phyloP scores from a whole-genome alignment of 1,140 invertebrate genomes.

The Scaptomyza hsui region DNA sequence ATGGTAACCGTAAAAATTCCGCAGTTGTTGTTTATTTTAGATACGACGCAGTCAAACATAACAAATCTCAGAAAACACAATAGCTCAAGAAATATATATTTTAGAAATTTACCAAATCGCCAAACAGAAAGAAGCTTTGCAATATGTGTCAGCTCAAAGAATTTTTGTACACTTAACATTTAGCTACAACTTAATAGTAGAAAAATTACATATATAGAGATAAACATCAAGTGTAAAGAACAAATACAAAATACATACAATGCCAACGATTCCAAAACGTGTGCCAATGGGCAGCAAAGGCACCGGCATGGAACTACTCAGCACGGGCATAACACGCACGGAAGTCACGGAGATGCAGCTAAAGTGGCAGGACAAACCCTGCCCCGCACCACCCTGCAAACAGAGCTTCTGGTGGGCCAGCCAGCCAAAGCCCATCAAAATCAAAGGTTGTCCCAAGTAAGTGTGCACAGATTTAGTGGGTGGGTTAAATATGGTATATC shows the following conservation, averaged over 20 bases:
- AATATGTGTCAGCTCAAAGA: conserved; percentile 58
- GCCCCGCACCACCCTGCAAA: conserved; percentile 75
- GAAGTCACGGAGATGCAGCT: conserved; percentile 77
- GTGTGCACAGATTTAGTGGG: conserved; percentile 43
- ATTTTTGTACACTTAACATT: conserved; percentile 58
- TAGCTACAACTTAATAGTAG: conserved; percentile 19
- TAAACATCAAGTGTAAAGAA: conserved; percentile 37
- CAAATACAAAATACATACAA: conserved; percentile 25
- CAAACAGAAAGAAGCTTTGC: not conserved
- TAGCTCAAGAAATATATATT: conserved; percentile 9
- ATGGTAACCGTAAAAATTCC: conserved; percentile 71
- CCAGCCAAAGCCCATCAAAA: conserved; percentile 78
- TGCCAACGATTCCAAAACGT: conserved; percentile 77
- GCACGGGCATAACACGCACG: conserved; percentile 57
- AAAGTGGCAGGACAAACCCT: conserved; percentile 72
- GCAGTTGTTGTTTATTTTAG: conserved; percentile 78
- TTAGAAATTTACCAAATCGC: conserved; percentile 5
- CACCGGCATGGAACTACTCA: conserved; percentile 61
- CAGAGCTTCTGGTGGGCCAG: conserved; percentile 80
- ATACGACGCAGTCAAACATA: conserved; percentile 58
- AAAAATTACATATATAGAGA: conserved; percentile 34
- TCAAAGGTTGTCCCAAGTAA: conserved; percentile 78
- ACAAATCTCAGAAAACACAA: conserved; percentile 31
- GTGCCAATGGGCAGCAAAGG: conserved; percentile 38
- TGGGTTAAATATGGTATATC: not conserved